These are phyloP conservation scores for Notarius lentiginosus DNA, from an alignment of 2,113 vertebrate genomes.

Conservation along the genomic window DNA sequence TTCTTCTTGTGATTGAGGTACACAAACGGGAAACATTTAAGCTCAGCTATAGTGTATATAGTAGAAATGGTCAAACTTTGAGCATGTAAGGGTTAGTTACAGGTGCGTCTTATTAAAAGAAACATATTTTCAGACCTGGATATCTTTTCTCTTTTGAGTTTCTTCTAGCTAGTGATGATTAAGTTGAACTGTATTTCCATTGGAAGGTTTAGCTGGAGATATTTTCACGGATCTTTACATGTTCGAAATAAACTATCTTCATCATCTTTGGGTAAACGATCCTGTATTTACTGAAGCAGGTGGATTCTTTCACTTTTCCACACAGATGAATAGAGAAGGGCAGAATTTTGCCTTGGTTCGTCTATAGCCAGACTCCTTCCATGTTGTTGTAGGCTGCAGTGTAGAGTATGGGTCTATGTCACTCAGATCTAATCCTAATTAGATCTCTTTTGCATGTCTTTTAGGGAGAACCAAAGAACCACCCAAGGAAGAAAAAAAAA, in stretches of 20 bases:
- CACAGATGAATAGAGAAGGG: not conserved
- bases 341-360: not conserved
- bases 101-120: not conserved
- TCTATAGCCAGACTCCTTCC: slow-evolving; percentile 25
- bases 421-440: slow-evolving; percentile 55
- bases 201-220: not conserved
- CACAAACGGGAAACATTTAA: not conserved
- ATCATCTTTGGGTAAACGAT: not conserved
- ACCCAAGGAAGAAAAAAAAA: slow-evolving; percentile 58
- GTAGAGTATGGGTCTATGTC: slow-evolving; percentile 42
- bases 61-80: not conserved
- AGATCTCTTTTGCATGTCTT: slow-evolving; percentile 57
- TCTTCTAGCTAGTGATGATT: not conserved
- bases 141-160: not conserved
- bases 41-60: not conserved
- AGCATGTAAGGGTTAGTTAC: not conserved
- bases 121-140: not conserved
- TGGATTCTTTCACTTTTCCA: not conserved
- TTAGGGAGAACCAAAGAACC: slow-evolving; percentile 39
- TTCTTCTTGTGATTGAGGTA: not conserved
- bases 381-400: slow-evolving; percentile 39
- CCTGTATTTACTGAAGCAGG: not conserved
- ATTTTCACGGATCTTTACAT: not conserved
- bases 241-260: no score
- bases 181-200: not conserved